Evolutionary conservation across 2,888 invertebrate species (phyloP).

Genomic region (Aproaerema taeniolella): DNA sequence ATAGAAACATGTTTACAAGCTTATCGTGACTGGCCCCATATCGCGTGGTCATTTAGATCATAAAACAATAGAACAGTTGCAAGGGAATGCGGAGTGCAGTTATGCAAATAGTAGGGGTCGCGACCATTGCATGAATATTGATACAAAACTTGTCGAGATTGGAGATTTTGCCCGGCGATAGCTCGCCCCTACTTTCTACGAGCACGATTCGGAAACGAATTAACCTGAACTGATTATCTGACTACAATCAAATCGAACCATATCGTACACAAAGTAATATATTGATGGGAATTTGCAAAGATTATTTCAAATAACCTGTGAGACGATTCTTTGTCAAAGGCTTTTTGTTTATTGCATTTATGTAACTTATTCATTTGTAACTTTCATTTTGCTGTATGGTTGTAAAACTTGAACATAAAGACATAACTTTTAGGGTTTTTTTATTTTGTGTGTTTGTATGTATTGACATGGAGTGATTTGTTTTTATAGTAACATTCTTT

Average conservation of each 20-base stretch:
- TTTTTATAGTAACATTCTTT: too few species aligned
- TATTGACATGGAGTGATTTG: too few species aligned
- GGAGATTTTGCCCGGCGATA: slow-evolving; percentile 63
- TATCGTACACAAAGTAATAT: slow-evolving; percentile 7
- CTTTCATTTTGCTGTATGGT: too few species aligned
- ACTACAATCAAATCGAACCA: slow-evolving; percentile 10
- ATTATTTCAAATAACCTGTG: too few species aligned
- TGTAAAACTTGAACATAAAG: too few species aligned
- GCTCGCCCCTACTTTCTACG: slow-evolving; percentile 55
- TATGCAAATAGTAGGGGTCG: slow-evolving; percentile 73
- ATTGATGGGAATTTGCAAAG: slow-evolving; percentile 2
- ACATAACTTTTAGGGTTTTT: too few species aligned
- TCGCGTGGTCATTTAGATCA: slow-evolving; percentile 75
- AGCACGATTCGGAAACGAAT: slow-evolving; percentile 65
- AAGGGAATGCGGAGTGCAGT: slow-evolving; percentile 69
- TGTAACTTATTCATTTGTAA: too few species aligned
- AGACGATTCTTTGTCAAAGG: too few species aligned
- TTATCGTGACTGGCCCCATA: slow-evolving; percentile 68
- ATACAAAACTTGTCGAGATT: slow-evolving; percentile 72
- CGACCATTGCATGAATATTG: slow-evolving; percentile 75
- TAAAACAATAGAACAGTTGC: slow-evolving; percentile 76
- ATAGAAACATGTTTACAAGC: slow-evolving; percentile 53
- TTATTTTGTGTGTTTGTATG: too few species aligned
- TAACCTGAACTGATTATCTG: slow-evolving; percentile 53
- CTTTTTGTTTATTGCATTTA: too few species aligned